These are phyloP conservation scores for Pimephales promelas DNA, from an alignment of 2,113 vertebrate genomes.

Conservation along the genomic window DNA sequence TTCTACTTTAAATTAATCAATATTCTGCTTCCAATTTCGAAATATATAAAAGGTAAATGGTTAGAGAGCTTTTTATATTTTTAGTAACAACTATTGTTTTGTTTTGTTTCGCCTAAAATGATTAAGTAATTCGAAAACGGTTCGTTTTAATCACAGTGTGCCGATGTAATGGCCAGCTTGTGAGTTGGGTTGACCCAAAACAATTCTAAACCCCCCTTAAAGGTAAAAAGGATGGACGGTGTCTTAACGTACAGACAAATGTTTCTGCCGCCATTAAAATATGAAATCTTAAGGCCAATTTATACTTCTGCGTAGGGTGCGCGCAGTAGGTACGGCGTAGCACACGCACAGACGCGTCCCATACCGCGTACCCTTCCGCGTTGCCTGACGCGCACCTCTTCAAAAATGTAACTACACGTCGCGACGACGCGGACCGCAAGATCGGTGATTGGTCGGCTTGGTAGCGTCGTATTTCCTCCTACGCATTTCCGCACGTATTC, in stretches of 20 bases:
- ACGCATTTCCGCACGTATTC: too few relatives aligned
- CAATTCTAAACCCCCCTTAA: neutral
- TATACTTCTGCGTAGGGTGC: too few relatives aligned
- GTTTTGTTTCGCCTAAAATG: neutral
- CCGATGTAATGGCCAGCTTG: neutral
- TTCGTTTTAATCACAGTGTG: neutral
- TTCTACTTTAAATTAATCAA: neutral
- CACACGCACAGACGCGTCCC: too few relatives aligned
- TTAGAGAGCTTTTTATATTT: neutral
- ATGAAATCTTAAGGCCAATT: too few relatives aligned
- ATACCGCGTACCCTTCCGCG: too few relatives aligned
- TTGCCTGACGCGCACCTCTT: too few relatives aligned
- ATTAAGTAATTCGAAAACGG: neutral
- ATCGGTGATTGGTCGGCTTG: too few relatives aligned
- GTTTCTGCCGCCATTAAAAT: neutral
- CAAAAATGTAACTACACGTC: too few relatives aligned
- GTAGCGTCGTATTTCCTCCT: too few relatives aligned
- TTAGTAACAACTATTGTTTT: neutral
- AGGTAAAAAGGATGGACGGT: neutral
- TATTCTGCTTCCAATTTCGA: neutral
- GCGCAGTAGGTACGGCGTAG: too few relatives aligned
- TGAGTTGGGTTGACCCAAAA: neutral
- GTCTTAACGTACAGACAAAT: neutral
- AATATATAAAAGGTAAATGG: neutral
- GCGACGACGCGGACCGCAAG: too few relatives aligned